phyloP scores from a whole-genome alignment of 1,140 invertebrate species.

The Cyclargus thomasi region DNA sequence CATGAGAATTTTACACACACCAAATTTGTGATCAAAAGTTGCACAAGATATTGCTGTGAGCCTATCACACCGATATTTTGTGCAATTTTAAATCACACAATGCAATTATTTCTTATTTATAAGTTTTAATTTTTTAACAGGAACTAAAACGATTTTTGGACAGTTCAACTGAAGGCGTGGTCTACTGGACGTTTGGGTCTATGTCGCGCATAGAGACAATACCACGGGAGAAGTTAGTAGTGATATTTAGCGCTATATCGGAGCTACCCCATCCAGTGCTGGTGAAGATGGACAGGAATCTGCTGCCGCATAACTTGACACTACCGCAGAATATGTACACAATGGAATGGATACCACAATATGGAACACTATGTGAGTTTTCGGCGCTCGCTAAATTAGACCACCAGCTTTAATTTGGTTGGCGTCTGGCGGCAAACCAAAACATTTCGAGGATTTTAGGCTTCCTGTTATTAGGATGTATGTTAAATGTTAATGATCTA shows the following conservation, averaged over 20 bases:
- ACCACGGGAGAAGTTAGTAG: conserved; percentile 58
- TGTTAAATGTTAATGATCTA: too few relatives aligned
- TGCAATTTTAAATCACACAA: too few relatives aligned
- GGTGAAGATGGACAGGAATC: conserved; percentile 76
- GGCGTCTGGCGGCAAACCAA: too few relatives aligned
- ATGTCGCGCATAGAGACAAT: conserved; percentile 77
- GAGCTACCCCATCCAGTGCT: conserved; percentile 74
- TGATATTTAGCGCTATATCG: conserved; percentile 71
- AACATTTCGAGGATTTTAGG: too few relatives aligned
- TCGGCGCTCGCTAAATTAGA: too few relatives aligned
- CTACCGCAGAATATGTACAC: conserved; percentile 78
- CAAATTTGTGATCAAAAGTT: too few relatives aligned
- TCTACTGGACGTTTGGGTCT: conserved; percentile 83
- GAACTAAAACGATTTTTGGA: conserved; percentile 78
- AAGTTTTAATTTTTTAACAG: conserved; percentile 34
- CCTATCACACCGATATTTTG: too few relatives aligned
- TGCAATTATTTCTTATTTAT: neutral
- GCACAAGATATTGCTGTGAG: too few relatives aligned
- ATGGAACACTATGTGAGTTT: conserved; percentile 78
- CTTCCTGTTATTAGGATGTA: too few relatives aligned
- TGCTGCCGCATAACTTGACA: conserved; percentile 69
- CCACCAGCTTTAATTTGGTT: too few relatives aligned
- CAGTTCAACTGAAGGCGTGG: conserved; percentile 76
- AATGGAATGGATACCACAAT: conserved; percentile 81
- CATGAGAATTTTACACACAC: too few relatives aligned